A percentile compares a stretch with the other conserved stretches of the same genome.
Evolutionary conservation across 2,888 invertebrate genomes (phyloP).

Genomic region (Loripinus fragilis): DNA sequence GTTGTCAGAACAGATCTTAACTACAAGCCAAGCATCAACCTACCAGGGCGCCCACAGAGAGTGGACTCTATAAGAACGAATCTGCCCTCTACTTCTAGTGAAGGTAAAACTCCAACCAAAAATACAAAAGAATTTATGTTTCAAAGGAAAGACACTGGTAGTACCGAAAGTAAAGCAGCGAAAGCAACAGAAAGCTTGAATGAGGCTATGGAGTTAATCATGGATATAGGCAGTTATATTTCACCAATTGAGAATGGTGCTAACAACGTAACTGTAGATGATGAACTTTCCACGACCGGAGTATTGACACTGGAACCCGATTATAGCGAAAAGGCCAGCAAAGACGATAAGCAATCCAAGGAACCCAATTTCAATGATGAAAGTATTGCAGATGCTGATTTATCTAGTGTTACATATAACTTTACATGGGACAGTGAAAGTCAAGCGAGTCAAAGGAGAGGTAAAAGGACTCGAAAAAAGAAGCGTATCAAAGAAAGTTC

Average conservation of each 20-base stretch:
- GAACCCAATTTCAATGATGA: neutral
- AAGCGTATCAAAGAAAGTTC: neutral
- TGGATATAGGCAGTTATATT: neutral
- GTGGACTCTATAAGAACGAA: neutral
- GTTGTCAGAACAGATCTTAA: neutral
- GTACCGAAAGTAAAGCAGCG: neutral
- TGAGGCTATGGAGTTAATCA: neutral
- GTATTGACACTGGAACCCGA: neutral
- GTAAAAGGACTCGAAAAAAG: neutral
- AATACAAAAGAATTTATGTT: neutral
- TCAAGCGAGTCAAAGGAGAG: neutral
- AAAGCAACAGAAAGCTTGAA: constrained; percentile 7
- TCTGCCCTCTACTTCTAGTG: neutral
- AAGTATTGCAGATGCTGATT: neutral
- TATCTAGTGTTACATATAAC: neutral
- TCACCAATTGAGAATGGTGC: neutral
- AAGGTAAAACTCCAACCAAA: neutral
- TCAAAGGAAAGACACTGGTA: no score
- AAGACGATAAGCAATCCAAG: neutral
- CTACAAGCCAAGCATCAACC: neutral
- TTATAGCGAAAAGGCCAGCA: neutral
- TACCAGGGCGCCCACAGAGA: constrained; percentile 4
- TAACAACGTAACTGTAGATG: neutral
- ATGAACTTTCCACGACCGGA: neutral
- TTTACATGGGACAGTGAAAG: constrained; percentile 3